A percentile compares a stretch with the other conserved stretches of the same genome.
phyloP scores from a whole-genome alignment of 2,888 invertebrate genomes.

The Drosophila mimica region DNA sequence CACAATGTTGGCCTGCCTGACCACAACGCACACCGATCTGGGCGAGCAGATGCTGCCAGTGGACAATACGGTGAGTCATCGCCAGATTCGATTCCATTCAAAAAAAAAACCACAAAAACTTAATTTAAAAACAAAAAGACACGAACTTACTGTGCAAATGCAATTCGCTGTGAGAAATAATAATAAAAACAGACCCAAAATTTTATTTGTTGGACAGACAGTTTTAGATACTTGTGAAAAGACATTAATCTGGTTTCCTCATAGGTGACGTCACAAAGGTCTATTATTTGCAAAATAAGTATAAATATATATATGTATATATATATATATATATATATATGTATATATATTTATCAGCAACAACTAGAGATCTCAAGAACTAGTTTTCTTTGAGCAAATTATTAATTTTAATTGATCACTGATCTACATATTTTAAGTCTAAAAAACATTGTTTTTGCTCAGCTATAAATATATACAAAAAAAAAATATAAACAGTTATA shows the following conservation, averaged over 20 bases:
- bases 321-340: neutral
- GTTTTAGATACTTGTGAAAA: neutral
- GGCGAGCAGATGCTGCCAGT: conserved; percentile 28
- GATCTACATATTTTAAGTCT: too few relatives aligned
- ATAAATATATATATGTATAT: neutral
- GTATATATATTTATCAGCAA: neutral
- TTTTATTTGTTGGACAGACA: neutral
- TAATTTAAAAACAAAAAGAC: neutral
- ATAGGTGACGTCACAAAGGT: too few relatives aligned
- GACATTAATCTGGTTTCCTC: neutral
- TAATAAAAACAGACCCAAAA: neutral
- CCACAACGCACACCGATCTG: conserved; percentile 61
- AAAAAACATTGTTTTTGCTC: neutral
- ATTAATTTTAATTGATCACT: too few relatives aligned
- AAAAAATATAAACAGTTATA: neutral
- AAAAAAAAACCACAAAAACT: neutral
- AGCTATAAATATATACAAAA: neutral
- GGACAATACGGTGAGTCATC: conserved; percentile 49
- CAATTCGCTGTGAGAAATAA: neutral
- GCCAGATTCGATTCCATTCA: neutral
- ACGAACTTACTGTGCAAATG: neutral
- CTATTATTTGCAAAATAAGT: too few relatives aligned
- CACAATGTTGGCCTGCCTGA: conserved; percentile 70
- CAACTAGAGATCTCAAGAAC: too few relatives aligned
- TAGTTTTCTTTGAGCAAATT: too few relatives aligned